Base-by-base conservation (phyloP, 1,140 invertebrate genomes). In the Linepithema humile region DNA sequence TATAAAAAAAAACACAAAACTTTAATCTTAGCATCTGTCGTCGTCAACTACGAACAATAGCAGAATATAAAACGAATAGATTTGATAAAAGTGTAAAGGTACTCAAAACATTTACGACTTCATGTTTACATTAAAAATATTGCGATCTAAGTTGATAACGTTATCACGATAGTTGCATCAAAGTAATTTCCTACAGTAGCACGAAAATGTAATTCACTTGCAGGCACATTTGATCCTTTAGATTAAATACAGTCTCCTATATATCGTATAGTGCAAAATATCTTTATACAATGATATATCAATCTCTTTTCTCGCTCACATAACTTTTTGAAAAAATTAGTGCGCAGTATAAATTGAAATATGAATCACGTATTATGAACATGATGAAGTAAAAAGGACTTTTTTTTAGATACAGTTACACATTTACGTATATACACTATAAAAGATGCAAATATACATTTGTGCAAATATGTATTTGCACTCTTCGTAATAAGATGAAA, bases 271-370 rank as follows among this genome's bases (percentile, higher is more conserved):
- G 4, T n/a, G 15, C 10, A 62, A 48, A 62, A 32, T 32, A 43
- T 40, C 23, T 75, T 62, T 20, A 45, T 4, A 45, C 12, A 17
- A 75, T 75, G 26, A 62, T 32, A 7, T 62, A 48, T 62, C 26
- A 75, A 75, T 45, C 23, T 75, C 10, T n/a, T n/a, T 43, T 32
- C 26, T 45, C 2, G 12, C n/a, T 23, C n/a, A 57, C 4, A n/a
- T 40, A 59, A 59, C 20, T 12, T 48, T 75, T 43, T 45, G 3
- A 35, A 35, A 40, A 75, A 62, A 32, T 75, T 75, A 23, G 17
- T 45, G 26, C n/a, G 17, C 2, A n/a, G 17, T 59, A 23, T 32
- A 45, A 75, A 62, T 62, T 45, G 6, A 62, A 15, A 62, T 45
- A 59, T 59, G 5, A 43, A 74, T 59, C 10, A 62, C 38, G 3